A percentile compares a stretch with the other conserved stretches of the same genome.
Conservation (phyloP, 2,797 vertebrate genomes). For the Setipinna tenuifilis region DNA sequence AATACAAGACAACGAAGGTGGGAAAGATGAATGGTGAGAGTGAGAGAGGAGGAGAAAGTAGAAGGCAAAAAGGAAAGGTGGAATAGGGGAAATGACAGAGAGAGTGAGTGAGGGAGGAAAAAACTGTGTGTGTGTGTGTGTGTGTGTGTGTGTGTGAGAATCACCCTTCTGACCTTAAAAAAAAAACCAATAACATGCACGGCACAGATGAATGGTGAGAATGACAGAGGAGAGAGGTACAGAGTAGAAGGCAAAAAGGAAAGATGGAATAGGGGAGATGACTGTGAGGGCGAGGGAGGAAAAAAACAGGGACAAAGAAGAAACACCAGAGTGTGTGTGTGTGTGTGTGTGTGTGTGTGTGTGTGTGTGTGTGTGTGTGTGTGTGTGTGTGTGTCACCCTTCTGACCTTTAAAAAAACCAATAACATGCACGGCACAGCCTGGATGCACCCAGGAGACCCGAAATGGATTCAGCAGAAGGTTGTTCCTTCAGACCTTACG, state of each 20-base stretch:
- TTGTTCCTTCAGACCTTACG: not conserved
- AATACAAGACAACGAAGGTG: not conserved
- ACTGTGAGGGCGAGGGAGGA: no score
- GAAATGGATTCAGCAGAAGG: not conserved
- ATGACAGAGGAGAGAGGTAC: not conserved
- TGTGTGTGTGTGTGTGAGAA: no score
- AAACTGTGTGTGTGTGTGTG: not conserved
- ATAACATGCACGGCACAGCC: not conserved
- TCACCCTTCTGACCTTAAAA: no score
- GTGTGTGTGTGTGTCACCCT: no score
- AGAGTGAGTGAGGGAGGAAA: no score
- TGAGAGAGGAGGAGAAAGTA: not conserved
- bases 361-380: not conserved
- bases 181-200: not conserved
- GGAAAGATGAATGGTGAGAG: not conserved
- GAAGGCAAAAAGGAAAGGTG: not conserved
- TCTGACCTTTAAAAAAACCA: not conserved
- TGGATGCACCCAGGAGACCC: not conserved
- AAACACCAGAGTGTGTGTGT: not conserved
- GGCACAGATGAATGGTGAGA: not conserved
- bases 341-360: not conserved
- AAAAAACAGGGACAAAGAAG: no score
- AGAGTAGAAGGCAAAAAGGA: not conserved
- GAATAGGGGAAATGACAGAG: no score
- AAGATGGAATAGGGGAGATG: not conserved